A percentile compares a stretch with the other conserved stretches of the same genome.
Evolutionary conservation across 53 echinoderm and acorn worm genomes (phyloP).

Genomic region (Apostichopus leukothele): DNA sequence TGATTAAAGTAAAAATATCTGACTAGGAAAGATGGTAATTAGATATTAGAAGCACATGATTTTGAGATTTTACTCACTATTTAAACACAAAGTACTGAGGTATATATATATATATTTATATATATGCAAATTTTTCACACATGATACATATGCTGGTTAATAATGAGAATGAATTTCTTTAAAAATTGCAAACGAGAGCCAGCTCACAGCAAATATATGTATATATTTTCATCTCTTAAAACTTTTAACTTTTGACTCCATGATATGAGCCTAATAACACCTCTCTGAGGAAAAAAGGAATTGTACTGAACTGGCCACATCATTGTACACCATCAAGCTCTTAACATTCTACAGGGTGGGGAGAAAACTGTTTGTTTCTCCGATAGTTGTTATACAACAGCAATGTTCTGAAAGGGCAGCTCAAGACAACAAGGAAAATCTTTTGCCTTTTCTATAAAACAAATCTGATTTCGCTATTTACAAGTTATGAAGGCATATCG

Average conservation of each 20-base stretch:
- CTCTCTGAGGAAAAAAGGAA: too few species aligned
- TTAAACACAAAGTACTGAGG: constrained; percentile 34
- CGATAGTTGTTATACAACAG: not conserved
- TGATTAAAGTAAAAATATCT: not conserved
- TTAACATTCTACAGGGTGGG: too few species aligned
- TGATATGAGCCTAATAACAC: not conserved
- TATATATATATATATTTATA: constrained; percentile 2
- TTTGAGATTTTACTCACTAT: not conserved
- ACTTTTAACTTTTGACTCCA: not conserved
- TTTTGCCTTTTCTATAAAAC: not conserved
- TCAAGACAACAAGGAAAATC: not conserved
- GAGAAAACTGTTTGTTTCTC: not conserved
- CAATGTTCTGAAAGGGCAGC: not conserved
- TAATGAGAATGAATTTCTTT: not conserved
- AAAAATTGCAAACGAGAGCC: constrained; percentile 34
- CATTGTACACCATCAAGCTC: too few species aligned
- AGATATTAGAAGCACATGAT: constrained; percentile 13
- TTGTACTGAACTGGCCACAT: too few species aligned
- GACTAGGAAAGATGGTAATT: not conserved
- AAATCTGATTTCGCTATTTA: too few species aligned
- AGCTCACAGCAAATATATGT: constrained; percentile 45
- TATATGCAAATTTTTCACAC: not conserved
- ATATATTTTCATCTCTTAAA: too few species aligned
- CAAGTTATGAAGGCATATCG: too few species aligned
- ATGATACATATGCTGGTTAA: not conserved